These are phyloP conservation scores for Peromyscus attwateri DNA, from an alignment of 2,797 vertebrate genomes.

Conservation along the genomic window DNA sequence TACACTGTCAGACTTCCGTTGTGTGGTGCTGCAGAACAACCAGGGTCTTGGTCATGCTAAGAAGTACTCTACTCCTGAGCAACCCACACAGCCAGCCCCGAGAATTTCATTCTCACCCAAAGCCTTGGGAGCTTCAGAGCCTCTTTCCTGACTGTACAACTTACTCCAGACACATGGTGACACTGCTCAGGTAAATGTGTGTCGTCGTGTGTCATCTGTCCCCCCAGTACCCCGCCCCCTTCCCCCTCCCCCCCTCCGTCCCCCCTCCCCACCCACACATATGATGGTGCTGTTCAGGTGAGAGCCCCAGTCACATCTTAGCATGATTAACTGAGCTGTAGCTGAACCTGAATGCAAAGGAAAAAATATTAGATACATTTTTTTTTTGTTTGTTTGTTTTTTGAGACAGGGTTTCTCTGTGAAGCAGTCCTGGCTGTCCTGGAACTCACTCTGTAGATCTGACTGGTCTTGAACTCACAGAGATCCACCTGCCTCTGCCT, in stretches of 20 bases:
- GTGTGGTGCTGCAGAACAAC: not conserved
- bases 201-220: too few relatives aligned
- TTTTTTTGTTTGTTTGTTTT: too few relatives aligned
- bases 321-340: not conserved
- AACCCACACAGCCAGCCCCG: not conserved
- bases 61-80: too few relatives aligned
- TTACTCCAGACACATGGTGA: slow-evolving; percentile 74
- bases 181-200: slow-evolving; percentile 61
- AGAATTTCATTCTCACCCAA: not conserved
- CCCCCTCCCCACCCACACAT: slow-evolving; percentile 24
- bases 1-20: not conserved
- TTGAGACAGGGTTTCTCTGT: too few relatives aligned
- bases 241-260: not conserved
- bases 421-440: too few relatives aligned
- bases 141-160: slow-evolving; percentile 67
- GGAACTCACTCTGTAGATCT: too few relatives aligned
- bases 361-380: not conserved
- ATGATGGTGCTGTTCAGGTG: slow-evolving; percentile 74
- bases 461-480: too few relatives aligned
- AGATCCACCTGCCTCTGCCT: too few relatives aligned
- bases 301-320: not conserved
- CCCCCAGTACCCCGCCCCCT: too few relatives aligned
- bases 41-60: not conserved
- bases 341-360: not conserved
- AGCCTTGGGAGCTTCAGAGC: not conserved